Conservation (phyloP, 2,888 invertebrate genomes). For the Caenorhabditis doughertyi region DNA sequence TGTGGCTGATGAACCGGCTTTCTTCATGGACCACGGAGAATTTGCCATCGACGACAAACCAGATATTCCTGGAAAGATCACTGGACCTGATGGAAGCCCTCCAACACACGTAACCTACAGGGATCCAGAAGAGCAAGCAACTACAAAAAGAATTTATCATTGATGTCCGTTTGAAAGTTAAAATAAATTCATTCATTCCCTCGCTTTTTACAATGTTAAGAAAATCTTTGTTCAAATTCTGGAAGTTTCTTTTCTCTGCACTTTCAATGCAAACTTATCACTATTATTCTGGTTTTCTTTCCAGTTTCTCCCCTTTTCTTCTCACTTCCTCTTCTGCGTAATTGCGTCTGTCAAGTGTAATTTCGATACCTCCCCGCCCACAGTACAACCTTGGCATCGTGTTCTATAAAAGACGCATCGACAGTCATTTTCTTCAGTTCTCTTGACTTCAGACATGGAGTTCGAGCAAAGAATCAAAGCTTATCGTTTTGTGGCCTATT, state of each 20-base stretch:
- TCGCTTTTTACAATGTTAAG: background rate
- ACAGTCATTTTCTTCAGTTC: slow-evolving; percentile 21
- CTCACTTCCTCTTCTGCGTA: slow-evolving; percentile 52
- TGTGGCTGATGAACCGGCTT: background rate
- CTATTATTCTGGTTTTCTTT: slow-evolving; percentile 14
- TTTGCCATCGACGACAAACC: slow-evolving; percentile 7
- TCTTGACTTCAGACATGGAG: slow-evolving; percentile 58
- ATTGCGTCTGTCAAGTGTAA: slow-evolving; percentile 37
- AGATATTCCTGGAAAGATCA: slow-evolving; percentile 14
- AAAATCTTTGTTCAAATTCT: too few relatives aligned
- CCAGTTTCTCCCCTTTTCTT: slow-evolving; percentile 30
- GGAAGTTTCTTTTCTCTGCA: slow-evolving; percentile 11
- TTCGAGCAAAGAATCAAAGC: slow-evolving; percentile 72
- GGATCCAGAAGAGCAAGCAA: slow-evolving; percentile 2
- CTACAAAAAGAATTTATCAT: slow-evolving; percentile 17
- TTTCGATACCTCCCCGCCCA: slow-evolving; percentile 35
- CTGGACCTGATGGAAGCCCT: background rate
- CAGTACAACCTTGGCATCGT: slow-evolving; percentile 28
- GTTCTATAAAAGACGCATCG: slow-evolving; percentile 6
- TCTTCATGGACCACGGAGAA: slow-evolving; percentile 21
- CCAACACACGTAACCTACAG: slow-evolving; percentile 20
- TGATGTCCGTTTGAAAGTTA: background rate
- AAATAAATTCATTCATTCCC: background rate
- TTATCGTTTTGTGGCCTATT: slow-evolving; percentile 74
- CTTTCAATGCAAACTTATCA: slow-evolving; percentile 39